These are phyloP conservation scores for Lanistes nyassanus DNA, from an alignment of 1,140 invertebrate species.

Conservation along the genomic window DNA sequence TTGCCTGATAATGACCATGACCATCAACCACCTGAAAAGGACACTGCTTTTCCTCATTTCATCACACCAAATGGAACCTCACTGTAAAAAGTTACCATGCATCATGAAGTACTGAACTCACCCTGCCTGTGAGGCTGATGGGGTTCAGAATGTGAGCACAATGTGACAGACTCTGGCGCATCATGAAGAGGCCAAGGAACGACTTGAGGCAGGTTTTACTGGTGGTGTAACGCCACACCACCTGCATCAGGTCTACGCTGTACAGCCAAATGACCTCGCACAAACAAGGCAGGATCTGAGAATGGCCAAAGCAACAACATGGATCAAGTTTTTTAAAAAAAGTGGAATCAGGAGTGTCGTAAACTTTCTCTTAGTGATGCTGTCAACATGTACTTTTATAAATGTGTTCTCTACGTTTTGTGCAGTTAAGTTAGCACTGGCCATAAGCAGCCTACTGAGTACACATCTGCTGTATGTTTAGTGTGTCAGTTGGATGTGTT, in stretches of 20 bases:
- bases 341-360: too few relatives aligned
- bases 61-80: background rate
- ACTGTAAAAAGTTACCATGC: background rate
- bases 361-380: too few relatives aligned
- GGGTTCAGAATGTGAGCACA: constrained; percentile 8
- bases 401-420: too few relatives aligned
- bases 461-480: too few relatives aligned
- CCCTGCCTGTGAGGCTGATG: constrained; percentile 13
- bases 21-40: background rate
- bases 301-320: background rate
- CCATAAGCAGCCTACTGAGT: too few relatives aligned
- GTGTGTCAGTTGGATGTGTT: too few relatives aligned
- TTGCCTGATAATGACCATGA: too few relatives aligned
- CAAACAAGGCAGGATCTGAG: constrained; percentile 55
- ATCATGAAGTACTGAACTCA: background rate
- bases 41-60: background rate
- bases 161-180: constrained; percentile 13
- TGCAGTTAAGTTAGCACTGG: too few relatives aligned
- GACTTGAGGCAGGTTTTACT: constrained; percentile 5
- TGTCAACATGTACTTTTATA: too few relatives aligned
- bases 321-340: too few relatives aligned
- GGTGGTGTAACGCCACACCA: constrained; percentile 17
- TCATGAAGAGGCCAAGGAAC: background rate
- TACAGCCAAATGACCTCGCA: constrained; percentile 61
- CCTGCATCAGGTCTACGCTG: constrained; percentile 48